A percentile compares a stretch with the other conserved stretches of the same genome.
These are phyloP conservation scores for Polypterus senegalus DNA, from an alignment of 2,113 vertebrate genomes.

Conservation along the genomic window DNA sequence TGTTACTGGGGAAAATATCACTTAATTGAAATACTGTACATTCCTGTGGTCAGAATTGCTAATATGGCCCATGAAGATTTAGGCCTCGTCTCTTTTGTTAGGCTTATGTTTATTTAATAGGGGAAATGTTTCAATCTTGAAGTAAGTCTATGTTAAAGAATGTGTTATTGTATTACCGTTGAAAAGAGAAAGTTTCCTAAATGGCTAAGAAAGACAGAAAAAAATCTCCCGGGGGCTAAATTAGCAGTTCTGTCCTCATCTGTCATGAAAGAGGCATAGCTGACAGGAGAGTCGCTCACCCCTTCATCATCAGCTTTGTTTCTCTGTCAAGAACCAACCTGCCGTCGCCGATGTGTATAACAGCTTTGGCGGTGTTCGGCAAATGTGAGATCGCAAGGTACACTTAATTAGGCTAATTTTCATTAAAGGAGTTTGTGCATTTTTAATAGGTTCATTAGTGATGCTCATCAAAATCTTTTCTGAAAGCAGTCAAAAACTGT, in stretches of 20 bases:
- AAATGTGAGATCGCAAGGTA: conserved; percentile 11
- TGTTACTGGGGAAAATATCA: too few relatives aligned
- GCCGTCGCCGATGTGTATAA: conserved; percentile 13
- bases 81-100: too few relatives aligned
- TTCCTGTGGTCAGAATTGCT: too few relatives aligned
- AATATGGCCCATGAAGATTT: too few relatives aligned
- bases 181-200: neutral
- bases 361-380: conserved; percentile 18
- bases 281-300: neutral
- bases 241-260: neutral
- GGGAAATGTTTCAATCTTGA: too few relatives aligned
- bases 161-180: neutral
- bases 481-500: neutral
- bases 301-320: neutral
- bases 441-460: conserved; percentile 33
- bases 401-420: conserved; percentile 44
- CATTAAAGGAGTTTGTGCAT: conserved; percentile 26
- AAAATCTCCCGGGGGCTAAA: neutral
- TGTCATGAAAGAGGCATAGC: neutral
- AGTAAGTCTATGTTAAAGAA: neutral
- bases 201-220: neutral
- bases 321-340: neutral
- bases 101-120: too few relatives aligned
- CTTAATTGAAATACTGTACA: too few relatives aligned
- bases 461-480: neutral